phyloP scores from a whole-genome alignment of 2,113 vertebrate species.

The Neodontobutis hainanensis region DNA sequence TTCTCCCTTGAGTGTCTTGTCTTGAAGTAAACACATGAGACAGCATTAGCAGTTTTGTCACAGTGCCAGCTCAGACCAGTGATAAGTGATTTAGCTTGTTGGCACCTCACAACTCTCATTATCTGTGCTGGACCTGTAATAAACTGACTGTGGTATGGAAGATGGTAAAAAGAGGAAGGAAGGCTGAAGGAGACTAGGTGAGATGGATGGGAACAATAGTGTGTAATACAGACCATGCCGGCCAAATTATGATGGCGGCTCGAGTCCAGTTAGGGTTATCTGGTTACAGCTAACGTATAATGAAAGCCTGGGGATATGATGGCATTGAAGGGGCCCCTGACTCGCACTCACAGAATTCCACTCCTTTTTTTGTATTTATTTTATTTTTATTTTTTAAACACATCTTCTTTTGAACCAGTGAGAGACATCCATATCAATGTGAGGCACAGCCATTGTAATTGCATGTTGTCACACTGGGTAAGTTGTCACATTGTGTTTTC shows the following conservation, averaged over 20 bases:
- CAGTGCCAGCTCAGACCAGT: slow-evolving; percentile 22
- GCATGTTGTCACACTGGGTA: too few relatives aligned
- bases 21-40: slow-evolving; percentile 23
- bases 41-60: slow-evolving; percentile 30
- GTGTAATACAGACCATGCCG: background rate
- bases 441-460: slow-evolving; percentile 12
- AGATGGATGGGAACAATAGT: slow-evolving; percentile 4
- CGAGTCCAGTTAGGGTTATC: slow-evolving; percentile 42
- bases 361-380: background rate
- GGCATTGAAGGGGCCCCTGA: slow-evolving; percentile 31
- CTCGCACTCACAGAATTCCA: slow-evolving; percentile 11
- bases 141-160: slow-evolving; percentile 18
- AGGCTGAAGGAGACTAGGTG: slow-evolving; percentile 9
- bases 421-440: slow-evolving; percentile 16
- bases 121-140: slow-evolving; percentile 33
- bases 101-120: slow-evolving; percentile 50
- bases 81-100: slow-evolving; percentile 56
- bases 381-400: background rate
- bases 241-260: slow-evolving; percentile 39
- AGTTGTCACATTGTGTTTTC: too few relatives aligned
- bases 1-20: slow-evolving; percentile 17
- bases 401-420: slow-evolving; percentile 24
- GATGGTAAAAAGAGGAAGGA: background rate
- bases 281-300: slow-evolving; percentile 38
- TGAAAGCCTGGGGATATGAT: slow-evolving; percentile 42